A percentile compares a stretch with the other conserved stretches of the same genome.
phyloP scores from a whole-genome alignment of 2,113 vertebrate species.

The Microcebus griseorufus region DNA sequence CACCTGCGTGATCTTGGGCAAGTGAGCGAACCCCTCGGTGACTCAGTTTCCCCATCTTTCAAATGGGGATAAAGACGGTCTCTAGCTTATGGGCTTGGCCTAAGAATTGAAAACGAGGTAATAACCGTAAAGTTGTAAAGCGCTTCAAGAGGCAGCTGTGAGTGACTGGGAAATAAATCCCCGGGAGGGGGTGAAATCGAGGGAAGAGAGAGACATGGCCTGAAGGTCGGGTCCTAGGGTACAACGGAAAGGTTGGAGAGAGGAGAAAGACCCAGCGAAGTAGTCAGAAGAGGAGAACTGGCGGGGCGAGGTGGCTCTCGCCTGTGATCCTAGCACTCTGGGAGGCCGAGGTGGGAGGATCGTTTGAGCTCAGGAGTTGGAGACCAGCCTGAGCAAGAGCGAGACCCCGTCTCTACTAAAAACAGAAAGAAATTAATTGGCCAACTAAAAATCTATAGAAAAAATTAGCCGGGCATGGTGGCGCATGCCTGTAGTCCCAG shows the following conservation, averaged over 20 bases:
- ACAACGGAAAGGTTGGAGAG: background rate
- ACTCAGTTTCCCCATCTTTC: background rate
- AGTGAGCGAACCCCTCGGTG: background rate
- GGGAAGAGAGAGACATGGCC: background rate
- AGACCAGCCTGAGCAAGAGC: too few relatives aligned
- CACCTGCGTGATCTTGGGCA: background rate
- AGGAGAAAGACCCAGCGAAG: background rate
- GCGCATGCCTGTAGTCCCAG: too few relatives aligned
- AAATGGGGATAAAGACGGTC: background rate
- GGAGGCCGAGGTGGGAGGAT: too few relatives aligned
- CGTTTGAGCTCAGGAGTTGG: too few relatives aligned
- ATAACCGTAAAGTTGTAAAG: background rate
- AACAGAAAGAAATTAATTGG: too few relatives aligned
- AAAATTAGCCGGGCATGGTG: too few relatives aligned
- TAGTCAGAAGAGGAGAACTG: background rate
- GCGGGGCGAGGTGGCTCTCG: too few relatives aligned
- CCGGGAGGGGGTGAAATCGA: background rate
- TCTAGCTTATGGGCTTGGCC: accelerated
- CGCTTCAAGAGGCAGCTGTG: background rate
- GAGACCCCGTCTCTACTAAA: too few relatives aligned
- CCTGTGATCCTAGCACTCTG: too few relatives aligned
- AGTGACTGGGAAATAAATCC: background rate
- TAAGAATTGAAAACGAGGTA: background rate
- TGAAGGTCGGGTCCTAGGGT: background rate
- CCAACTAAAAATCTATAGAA: too few relatives aligned